A percentile compares a stretch with the other conserved stretches of the same genome.
Conservation (phyloP, 2,888 invertebrate genomes). For the Drosophila anomalata region DNA sequence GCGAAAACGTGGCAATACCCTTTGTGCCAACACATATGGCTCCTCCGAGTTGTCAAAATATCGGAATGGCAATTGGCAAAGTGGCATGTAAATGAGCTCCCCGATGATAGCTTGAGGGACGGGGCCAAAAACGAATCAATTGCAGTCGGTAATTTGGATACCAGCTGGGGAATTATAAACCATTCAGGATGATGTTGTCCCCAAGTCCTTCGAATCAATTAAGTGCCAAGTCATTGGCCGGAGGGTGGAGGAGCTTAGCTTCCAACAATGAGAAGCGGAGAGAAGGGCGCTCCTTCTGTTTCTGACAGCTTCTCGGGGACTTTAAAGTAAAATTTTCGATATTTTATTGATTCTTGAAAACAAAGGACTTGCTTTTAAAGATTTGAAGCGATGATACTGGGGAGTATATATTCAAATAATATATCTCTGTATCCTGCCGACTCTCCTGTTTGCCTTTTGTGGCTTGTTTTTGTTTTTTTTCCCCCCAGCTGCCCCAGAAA, state of each 20-base stretch:
- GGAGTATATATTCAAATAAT: neutral
- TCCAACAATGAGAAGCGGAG: too few species aligned
- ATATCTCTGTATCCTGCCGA: neutral
- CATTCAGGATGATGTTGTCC: conserved; percentile 4
- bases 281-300: neutral
- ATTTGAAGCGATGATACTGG: neutral
- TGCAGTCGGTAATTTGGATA: conserved; percentile 6
- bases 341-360: neutral
- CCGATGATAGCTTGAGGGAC: conserved; percentile 17
- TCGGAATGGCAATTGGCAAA: conserved; percentile 53
- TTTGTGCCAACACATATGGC: conserved; percentile 20
- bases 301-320: neutral
- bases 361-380: neutral
- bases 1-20: conserved; percentile 1
- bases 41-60: conserved; percentile 33
- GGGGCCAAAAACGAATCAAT: conserved; percentile 21
- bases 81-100: conserved; percentile 48
- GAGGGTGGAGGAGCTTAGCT: neutral
- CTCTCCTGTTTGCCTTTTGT: neutral
- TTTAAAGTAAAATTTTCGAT: neutral
- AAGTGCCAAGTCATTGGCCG: conserved; percentile 13
- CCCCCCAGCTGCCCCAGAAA: conserved; percentile 14
- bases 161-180: conserved; percentile 32
- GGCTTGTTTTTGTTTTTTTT: conserved; percentile 16
- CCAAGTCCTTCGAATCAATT: conserved; percentile 12